Conservation (phyloP, 2,888 invertebrate species). For the Caenorhabditis sp. region DNA sequence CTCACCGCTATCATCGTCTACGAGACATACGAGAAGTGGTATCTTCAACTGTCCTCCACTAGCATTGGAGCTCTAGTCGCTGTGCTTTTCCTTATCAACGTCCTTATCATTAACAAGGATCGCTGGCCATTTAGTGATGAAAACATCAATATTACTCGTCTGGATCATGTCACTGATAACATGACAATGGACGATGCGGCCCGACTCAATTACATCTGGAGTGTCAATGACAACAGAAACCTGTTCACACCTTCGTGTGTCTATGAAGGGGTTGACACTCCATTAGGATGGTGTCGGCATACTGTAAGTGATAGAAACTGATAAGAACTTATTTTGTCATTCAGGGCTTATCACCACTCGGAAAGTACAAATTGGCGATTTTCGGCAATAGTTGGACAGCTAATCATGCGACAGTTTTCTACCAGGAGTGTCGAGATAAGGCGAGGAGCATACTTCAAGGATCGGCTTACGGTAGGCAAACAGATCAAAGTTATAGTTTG, state of each 20-base stretch:
- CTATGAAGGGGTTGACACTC: constrained; percentile 12
- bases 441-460: constrained; percentile 41
- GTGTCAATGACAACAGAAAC: constrained; percentile 22
- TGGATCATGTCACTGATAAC: not conserved
- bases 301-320: too few relatives aligned
- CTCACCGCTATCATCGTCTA: constrained; percentile 5
- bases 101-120: constrained; percentile 28
- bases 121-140: not conserved
- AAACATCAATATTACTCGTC: not conserved
- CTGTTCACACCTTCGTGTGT: constrained; percentile 25
- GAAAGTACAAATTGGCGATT: constrained; percentile 18
- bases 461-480: constrained; percentile 12
- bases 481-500: not conserved
- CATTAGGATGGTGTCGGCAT: constrained; percentile 45
- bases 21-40: constrained; percentile 54
- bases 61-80: constrained; percentile 2
- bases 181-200: constrained; percentile 48
- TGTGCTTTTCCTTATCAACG: constrained; percentile 11
- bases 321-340: too few relatives aligned
- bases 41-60: constrained; percentile 26
- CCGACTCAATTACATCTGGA: constrained; percentile 31
- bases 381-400: constrained; percentile 49
- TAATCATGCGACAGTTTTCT: constrained; percentile 39
- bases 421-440: constrained; percentile 32
- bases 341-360: constrained; percentile 1